Evolutionary conservation across 2,797 vertebrate genomes (phyloP), one percentile per base, ranked within the genome.

Genomic region (Hyperoplus immaculatus): DNA sequence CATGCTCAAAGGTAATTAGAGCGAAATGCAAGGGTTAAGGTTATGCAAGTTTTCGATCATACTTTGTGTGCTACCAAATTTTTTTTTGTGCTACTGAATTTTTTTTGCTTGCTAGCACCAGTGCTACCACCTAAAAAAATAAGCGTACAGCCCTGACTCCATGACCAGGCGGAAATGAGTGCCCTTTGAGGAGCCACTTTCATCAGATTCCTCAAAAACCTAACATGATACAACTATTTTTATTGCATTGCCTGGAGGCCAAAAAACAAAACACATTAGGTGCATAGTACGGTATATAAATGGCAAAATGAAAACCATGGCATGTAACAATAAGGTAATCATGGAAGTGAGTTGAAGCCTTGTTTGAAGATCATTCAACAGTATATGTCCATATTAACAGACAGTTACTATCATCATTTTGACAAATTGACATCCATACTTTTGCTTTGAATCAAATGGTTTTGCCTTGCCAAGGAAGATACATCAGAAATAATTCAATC

Each of bases 101-200:
- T n/a, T n/a, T n/a, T n/a, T n/a, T n/a, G n/a, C n/a, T n/a, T n/a
- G n/a, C n/a, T n/a, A n/a, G n/a, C n/a, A n/a, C n/a, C n/a, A n/a
- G n/a, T n/a, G n/a, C n/a, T n/a, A n/a, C n/a, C n/a, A n/a, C n/a
- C n/a, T n/a, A n/a, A n/a, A n/a, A n/a, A n/a, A n/a, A n/a, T n/a
- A n/a, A n/a, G n/a, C n/a, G n/a, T n/a, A n/a, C n/a, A n/a, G n/a
- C n/a, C n/a, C n/a, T n/a, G n/a, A n/a, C n/a, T n/a, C 84, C 72
- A 69, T 71, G 84, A 82, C 87, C 78, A 54, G 55, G 76, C 84
- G 69, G 51, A 62, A 76, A 60, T 15, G 14, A 55, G 50, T 49
- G 79, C 29, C 3, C 29, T 29, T 29, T 29, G 81, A 82, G 47
- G 2, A 7, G 13, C 68, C 77, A 74, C 87, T 81, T 87, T 70